phyloP scores from a whole-genome alignment of 2,113 vertebrate genomes.

The Vireo altiloquus region DNA sequence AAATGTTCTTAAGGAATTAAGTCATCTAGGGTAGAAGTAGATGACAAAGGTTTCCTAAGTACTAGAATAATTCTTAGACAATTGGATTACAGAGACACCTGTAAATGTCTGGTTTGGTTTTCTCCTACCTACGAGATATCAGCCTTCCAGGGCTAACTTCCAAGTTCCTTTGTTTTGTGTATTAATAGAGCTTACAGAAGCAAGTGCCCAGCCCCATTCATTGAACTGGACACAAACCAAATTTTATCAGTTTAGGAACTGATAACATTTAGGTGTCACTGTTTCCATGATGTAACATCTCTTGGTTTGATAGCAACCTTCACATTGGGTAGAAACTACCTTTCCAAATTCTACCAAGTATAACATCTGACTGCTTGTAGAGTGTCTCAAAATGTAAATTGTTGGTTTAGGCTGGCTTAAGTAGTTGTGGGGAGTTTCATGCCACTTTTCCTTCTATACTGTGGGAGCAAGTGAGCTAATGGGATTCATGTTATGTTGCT shows the following conservation, averaged over 20 bases:
- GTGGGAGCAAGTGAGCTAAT: background rate
- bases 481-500: background rate
- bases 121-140: background rate
- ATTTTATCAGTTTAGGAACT: background rate
- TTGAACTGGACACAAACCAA: background rate
- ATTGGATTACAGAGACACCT: background rate
- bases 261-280: no score
- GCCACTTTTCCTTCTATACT: background rate
- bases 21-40: background rate
- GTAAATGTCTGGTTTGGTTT: background rate
- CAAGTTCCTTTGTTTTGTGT: background rate
- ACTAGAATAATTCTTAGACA: background rate
- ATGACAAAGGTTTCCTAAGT: background rate
- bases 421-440: background rate
- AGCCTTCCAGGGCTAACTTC: background rate
- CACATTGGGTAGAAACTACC: background rate
- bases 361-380: background rate
- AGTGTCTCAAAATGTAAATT: background rate
- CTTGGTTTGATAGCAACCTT: background rate
- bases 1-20: background rate
- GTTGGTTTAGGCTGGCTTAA: background rate
- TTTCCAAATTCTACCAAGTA: background rate
- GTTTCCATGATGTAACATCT: background rate
- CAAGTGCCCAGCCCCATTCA: background rate
- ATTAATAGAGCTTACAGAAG: background rate